Conservation (phyloP, 2,797 vertebrate genomes). For the Telmatherina bonti region DNA sequence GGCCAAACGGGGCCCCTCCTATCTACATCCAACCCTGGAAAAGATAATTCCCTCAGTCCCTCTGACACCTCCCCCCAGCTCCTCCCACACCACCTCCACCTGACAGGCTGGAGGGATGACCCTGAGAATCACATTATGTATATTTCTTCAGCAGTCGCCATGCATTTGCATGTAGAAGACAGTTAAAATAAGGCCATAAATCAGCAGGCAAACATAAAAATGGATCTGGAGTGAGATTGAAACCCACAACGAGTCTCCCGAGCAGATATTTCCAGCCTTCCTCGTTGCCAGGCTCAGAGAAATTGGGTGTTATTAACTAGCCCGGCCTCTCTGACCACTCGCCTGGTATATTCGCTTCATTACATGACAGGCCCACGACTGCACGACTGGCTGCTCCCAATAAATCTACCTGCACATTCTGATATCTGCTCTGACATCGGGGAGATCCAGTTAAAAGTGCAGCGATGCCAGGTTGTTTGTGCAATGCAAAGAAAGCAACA, state of each 20-base stretch:
- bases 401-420: slow-evolving; percentile 80
- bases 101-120: slow-evolving; percentile 86
- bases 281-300: slow-evolving; percentile 42
- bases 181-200: slow-evolving; percentile 88
- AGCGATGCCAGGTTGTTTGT: slow-evolving; percentile 56
- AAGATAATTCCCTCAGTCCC: slow-evolving; percentile 73
- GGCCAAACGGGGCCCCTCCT: slow-evolving; percentile 67
- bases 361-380: slow-evolving; percentile 68
- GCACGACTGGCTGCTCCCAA: slow-evolving; percentile 71
- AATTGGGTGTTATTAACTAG: slow-evolving; percentile 82
- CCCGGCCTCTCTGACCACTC: slow-evolving; percentile 79
- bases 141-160: slow-evolving; percentile 81
- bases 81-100: slow-evolving; percentile 43
- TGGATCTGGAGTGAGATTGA: slow-evolving; percentile 85
- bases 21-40: slow-evolving; percentile 50
- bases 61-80: slow-evolving; percentile 20
- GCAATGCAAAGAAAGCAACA: slow-evolving; percentile 30
- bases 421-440: slow-evolving; percentile 66
- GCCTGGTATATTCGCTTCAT: slow-evolving; percentile 78
- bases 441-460: slow-evolving; percentile 60
- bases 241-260: slow-evolving; percentile 80
- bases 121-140: slow-evolving; percentile 87
- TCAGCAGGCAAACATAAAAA: slow-evolving; percentile 86
- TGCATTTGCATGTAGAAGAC: slow-evolving; percentile 86
- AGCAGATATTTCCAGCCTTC: slow-evolving; percentile 83